These are phyloP conservation scores for Sus scrofa DNA, from an alignment of 2,113 vertebrate species.

Conservation along the genomic window T2T-Sscrofa CM000822.6:32423001-32423500, in stretches of 20 bases:
- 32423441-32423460: slow-evolving; percentile 16
- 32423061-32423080: neutral
- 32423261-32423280: neutral
- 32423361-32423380: neutral
- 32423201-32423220: neutral
- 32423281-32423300: neutral
- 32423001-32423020: neutral
- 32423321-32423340: neutral
- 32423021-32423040: neutral
- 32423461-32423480: neutral
- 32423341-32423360: neutral
- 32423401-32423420: neutral
- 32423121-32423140: neutral
- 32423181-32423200: neutral
- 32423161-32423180: neutral
- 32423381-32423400: neutral
- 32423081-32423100: neutral
- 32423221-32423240: neutral
- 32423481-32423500: neutral
- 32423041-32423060: neutral
- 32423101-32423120: neutral
- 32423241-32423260: neutral
- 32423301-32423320: neutral
- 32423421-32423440: neutral
- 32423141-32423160: neutral